Evolutionary conservation across 2,113 vertebrate genomes (phyloP).

Genomic region (Anolis sagrei): DNA sequence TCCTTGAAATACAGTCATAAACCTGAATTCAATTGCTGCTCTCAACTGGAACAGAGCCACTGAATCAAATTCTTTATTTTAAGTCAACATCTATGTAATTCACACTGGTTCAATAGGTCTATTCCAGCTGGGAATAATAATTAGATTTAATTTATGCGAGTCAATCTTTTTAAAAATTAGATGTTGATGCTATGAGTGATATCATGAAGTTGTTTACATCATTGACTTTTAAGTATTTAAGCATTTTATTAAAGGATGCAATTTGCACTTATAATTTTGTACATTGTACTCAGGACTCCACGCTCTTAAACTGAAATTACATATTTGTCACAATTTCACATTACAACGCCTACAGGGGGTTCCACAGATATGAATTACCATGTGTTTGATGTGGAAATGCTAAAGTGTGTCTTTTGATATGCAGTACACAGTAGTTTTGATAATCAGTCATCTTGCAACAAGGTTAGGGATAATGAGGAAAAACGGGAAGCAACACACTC

Average conservation of each 20-base stretch:
- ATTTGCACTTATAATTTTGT: constrained; percentile 20
- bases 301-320: neutral
- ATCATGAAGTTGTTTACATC: constrained; percentile 1
- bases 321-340: neutral
- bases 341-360: constrained; percentile 7
- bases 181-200: neutral
- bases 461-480: constrained; percentile 35
- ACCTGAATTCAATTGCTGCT: too few species aligned
- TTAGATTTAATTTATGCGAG: neutral
- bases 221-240: constrained; percentile 8
- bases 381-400: constrained; percentile 29
- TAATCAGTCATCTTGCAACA: constrained; percentile 42
- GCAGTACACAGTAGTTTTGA: constrained; percentile 21
- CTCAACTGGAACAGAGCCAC: too few species aligned
- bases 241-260: constrained; percentile 38
- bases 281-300: neutral
- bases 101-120: neutral
- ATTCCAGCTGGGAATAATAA: too few species aligned
- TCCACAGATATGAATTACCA: constrained; percentile 16
- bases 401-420: constrained; percentile 13
- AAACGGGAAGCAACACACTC: constrained; percentile 11
- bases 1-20: constrained; percentile 3
- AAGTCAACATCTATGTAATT: neutral
- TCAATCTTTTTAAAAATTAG: neutral
- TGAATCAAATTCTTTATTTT: too few species aligned